Evolutionary conservation across 2,797 vertebrate species (phyloP).

Genomic region (Hippoglossus hippoglossus): DNA sequence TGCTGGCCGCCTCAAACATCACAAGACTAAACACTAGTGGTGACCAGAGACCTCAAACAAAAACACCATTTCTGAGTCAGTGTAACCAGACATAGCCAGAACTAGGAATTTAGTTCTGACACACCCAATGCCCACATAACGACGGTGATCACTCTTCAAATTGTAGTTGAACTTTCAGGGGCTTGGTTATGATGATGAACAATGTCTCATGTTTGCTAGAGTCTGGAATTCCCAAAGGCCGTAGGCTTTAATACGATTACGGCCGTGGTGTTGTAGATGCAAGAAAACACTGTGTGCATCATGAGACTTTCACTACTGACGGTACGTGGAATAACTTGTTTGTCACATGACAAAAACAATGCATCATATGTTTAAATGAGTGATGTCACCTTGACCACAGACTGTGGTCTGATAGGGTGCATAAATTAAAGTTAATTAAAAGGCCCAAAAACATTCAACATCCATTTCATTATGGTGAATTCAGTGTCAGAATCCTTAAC

Average conservation of each 20-base stretch:
- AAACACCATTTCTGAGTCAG: not conserved
- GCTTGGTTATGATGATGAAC: not conserved
- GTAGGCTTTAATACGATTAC: too few species aligned
- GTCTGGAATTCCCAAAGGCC: constrained; percentile 41
- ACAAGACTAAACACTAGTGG: not conserved
- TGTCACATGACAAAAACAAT: not conserved
- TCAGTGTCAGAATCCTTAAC: too few species aligned
- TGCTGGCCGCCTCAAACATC: too few species aligned
- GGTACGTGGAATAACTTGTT: not conserved
- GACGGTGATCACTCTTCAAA: not conserved
- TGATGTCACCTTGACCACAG: not conserved
- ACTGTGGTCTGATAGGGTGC: too few species aligned
- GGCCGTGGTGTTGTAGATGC: not conserved
- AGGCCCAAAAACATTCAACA: too few species aligned
- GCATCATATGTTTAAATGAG: not conserved
- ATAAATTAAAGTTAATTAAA: too few species aligned
- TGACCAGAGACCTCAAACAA: not conserved
- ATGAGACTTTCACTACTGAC: constrained; percentile 66
- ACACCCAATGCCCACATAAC: not conserved
- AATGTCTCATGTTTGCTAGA: constrained; percentile 16
- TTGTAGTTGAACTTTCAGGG: not conserved
- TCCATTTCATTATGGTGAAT: too few species aligned
- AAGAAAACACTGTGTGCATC: constrained; percentile 27
- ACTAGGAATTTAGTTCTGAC: not conserved
- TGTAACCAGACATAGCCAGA: not conserved